phyloP scores from a whole-genome alignment of 2,888 invertebrate species.

The Stegophylla sp. region DNA sequence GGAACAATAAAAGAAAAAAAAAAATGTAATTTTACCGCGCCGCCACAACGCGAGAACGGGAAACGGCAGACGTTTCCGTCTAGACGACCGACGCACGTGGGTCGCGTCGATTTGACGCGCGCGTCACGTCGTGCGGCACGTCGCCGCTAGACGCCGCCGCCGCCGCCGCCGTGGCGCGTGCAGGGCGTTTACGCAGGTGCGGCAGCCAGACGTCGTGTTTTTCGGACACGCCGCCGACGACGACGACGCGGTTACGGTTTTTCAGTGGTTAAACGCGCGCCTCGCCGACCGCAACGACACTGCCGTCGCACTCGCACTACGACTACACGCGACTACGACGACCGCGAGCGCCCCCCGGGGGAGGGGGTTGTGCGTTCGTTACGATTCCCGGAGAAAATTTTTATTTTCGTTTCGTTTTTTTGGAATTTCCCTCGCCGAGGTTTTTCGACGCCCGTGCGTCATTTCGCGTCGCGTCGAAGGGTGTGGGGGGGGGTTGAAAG shows the following conservation, averaged over 20 bases:
- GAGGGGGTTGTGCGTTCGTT: too few species aligned
- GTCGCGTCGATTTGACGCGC: not conserved
- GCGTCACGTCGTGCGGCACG: not conserved
- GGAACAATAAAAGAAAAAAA: too few species aligned
- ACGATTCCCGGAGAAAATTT: too few species aligned
- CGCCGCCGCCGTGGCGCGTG: constrained; percentile 32
- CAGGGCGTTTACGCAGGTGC: constrained; percentile 55
- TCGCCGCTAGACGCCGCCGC: constrained; percentile 1
- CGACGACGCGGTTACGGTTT: constrained; percentile 20
- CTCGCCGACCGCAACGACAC: constrained; percentile 48
- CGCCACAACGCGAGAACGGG: not conserved
- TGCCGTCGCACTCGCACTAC: not conserved
- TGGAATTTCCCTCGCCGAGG: too few species aligned
- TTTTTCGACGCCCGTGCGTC: too few species aligned
- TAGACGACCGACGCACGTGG: not conserved
- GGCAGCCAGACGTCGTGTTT: constrained; percentile 56
- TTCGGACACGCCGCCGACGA: constrained; percentile 33
- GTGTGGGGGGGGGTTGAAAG: too few species aligned
- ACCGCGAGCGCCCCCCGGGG: too few species aligned
- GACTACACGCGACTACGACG: too few species aligned
- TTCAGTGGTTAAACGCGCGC: constrained; percentile 57
- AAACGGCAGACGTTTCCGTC: too few species aligned
- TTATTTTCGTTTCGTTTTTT: too few species aligned
- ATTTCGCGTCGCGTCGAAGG: too few species aligned
- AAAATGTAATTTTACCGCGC: too few species aligned